Conservation (phyloP, 2,113 vertebrate genomes). For the Actinemys pallida region DNA sequence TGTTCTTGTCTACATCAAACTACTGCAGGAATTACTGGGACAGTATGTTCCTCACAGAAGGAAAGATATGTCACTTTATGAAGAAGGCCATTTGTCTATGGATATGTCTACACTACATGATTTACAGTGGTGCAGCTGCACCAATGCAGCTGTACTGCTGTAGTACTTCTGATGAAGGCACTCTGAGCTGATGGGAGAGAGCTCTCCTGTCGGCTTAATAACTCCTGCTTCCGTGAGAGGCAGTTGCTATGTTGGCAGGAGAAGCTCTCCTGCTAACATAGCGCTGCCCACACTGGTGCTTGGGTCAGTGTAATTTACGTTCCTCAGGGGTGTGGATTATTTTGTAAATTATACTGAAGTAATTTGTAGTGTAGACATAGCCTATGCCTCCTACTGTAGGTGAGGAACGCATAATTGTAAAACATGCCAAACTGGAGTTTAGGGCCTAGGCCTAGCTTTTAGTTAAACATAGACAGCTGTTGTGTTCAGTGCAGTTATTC, state of each 20-base stretch:
- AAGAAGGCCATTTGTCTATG: background rate
- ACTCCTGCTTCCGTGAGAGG: too few species aligned
- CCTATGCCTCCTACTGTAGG: background rate
- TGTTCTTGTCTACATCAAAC: background rate
- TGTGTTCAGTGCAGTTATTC: background rate
- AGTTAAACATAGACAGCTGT: background rate
- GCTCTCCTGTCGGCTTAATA: background rate
- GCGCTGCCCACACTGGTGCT: background rate
- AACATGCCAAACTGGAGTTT: background rate
- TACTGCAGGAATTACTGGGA: accelerated
- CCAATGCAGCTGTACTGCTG: background rate
- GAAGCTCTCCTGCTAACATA: background rate
- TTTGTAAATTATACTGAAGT: background rate
- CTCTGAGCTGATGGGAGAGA: background rate
- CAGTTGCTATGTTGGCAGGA: too few species aligned
- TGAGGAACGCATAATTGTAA: background rate
- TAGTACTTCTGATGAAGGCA: background rate
- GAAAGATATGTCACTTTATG: background rate
- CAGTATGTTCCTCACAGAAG: background rate
- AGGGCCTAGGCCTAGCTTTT: background rate
- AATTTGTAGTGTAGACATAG: background rate
- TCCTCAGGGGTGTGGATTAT: background rate
- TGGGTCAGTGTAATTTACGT: background rate
- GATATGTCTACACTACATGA: background rate
- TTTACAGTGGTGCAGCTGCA: background rate